phyloP scores from a whole-genome alignment of 1,140 invertebrate genomes.

The Dendroctonus ponderosae region DNA sequence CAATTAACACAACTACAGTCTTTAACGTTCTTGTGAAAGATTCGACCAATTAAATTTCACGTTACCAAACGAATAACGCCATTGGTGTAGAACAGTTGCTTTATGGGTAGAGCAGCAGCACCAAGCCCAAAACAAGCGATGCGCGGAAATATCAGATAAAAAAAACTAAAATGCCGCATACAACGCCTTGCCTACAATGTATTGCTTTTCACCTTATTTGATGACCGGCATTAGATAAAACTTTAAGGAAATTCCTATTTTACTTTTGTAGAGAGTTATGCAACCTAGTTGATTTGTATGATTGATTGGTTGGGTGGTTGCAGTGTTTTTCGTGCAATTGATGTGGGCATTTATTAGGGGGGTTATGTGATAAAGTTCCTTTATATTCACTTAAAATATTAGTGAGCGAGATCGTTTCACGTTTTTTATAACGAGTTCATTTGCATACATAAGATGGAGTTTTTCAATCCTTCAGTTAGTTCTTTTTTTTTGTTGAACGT shows the following conservation, averaged over 20 bases:
- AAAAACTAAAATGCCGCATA: conserved; percentile 22
- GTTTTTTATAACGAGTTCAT: too few species aligned
- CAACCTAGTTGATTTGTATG: neutral
- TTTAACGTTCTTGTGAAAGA: too few species aligned
- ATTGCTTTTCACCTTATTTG: conserved; percentile 24
- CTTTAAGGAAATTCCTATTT: conserved; percentile 25
- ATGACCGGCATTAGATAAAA: conserved; percentile 18
- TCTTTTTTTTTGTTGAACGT: too few species aligned
- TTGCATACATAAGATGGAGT: too few species aligned
- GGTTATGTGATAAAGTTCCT: too few species aligned
- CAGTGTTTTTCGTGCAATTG: too few species aligned
- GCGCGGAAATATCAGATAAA: conserved; percentile 33
- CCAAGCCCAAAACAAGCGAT: conserved; percentile 31
- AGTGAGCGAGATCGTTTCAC: too few species aligned
- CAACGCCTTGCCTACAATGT: conserved; percentile 17
- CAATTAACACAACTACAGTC: too few species aligned
- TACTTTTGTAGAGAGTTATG: conserved; percentile 16
- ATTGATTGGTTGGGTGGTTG: too few species aligned
- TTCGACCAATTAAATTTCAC: conserved; percentile 24
- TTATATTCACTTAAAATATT: too few species aligned
- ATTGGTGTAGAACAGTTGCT: conserved; percentile 13
- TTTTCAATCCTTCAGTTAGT: too few species aligned
- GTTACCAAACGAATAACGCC: conserved; percentile 10
- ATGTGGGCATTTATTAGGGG: too few species aligned
- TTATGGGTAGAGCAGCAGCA: conserved; percentile 7